These are phyloP conservation scores for Cotesia glomerata DNA, from an alignment of 1,140 invertebrate species.

Conservation along the genomic window DNA sequence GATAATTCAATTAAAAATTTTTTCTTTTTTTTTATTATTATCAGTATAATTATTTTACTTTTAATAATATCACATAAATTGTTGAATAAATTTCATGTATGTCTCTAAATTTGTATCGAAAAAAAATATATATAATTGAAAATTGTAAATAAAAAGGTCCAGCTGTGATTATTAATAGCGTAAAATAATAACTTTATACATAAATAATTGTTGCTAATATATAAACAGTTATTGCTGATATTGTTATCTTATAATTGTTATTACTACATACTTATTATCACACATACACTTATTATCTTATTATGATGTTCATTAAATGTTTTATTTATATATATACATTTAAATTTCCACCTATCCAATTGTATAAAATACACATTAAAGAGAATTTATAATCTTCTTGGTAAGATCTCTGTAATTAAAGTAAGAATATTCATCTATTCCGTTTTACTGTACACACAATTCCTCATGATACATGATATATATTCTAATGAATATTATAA, in stretches of 20 bases:
- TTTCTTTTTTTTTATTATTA: too few relatives aligned
- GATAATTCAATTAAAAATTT: too few relatives aligned
- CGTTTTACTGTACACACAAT: background rate
- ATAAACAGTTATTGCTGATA: background rate
- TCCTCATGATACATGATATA: background rate
- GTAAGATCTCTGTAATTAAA: too few relatives aligned
- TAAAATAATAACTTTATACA: background rate
- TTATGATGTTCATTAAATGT: background rate
- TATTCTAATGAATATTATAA: constrained; percentile 7
- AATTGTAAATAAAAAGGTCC: too few relatives aligned
- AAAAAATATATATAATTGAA: too few relatives aligned
- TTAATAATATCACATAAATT: too few relatives aligned
- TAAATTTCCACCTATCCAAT: background rate
- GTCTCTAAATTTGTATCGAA: too few relatives aligned
- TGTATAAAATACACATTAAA: constrained; percentile 4
- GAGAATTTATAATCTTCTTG: too few relatives aligned
- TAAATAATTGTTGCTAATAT: background rate
- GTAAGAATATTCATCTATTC: background rate
- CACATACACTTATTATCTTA: background rate
- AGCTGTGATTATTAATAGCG: too few relatives aligned
- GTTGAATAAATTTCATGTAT: too few relatives aligned
- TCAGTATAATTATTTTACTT: too few relatives aligned
- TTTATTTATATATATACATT: background rate
- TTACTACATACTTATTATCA: background rate
- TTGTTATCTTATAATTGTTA: background rate